Evolutionary conservation across 2,113 vertebrate genomes (phyloP).

Genomic region (Pseudorasbora parva): DNA sequence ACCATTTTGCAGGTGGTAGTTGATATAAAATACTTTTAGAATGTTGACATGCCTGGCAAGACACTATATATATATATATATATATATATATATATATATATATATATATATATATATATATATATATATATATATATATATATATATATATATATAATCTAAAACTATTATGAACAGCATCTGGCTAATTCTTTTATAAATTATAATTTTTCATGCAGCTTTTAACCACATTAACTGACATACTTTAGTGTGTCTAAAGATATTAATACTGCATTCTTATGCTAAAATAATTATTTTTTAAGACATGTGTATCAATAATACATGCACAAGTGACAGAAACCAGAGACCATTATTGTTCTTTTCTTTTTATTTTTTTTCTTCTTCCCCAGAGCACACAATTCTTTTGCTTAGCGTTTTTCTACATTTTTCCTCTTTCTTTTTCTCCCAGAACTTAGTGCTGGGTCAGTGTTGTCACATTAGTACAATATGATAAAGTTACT

Average conservation of each 20-base stretch:
- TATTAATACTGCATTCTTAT: too few species aligned
- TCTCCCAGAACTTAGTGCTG: constrained; percentile 33
- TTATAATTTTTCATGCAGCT: background rate
- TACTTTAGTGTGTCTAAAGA: background rate
- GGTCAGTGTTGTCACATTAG: constrained; percentile 48
- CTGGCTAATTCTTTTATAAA: background rate
- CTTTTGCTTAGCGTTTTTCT: constrained; percentile 14
- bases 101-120: too few species aligned
- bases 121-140: too few species aligned
- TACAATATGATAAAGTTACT: constrained; percentile 62
- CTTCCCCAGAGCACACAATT: constrained; percentile 12
- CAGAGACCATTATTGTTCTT: constrained; percentile 5
- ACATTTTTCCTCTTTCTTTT: constrained; percentile 20
- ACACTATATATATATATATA: too few species aligned
- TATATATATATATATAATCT: too few species aligned
- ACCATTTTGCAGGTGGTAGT: constrained; percentile 31
- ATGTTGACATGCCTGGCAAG: background rate
- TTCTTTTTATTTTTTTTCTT: background rate
- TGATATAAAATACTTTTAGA: background rate
- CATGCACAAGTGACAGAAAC: background rate
- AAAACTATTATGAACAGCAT: background rate
- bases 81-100: too few species aligned
- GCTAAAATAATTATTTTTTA: background rate
- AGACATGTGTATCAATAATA: background rate
- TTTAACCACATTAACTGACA: background rate